Percentiles rank a stretch among this genome's conserved stretches.
phyloP scores from a whole-genome alignment of 2,113 vertebrate genomes.

The Pelusios castaneus region DNA sequence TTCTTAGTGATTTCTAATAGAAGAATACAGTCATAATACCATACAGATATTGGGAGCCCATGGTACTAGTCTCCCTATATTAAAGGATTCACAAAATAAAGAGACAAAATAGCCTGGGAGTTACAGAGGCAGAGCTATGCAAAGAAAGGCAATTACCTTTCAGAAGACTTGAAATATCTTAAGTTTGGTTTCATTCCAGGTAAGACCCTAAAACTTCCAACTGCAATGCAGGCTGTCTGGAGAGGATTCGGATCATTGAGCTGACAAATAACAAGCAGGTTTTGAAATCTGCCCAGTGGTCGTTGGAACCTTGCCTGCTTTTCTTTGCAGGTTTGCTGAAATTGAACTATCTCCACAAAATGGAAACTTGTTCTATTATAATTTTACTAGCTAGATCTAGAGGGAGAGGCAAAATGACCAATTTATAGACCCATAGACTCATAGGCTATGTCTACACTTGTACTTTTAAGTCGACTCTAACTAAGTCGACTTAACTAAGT shows the following conservation, averaged over 20 bases:
- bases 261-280: neutral
- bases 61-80: neutral
- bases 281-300: neutral
- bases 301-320: neutral
- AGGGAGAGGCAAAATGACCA: neutral
- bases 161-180: neutral
- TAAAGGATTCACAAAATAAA: neutral
- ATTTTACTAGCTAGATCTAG: neutral
- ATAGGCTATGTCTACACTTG: no score
- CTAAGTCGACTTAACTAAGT: no score
- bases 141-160: neutral
- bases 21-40: neutral
- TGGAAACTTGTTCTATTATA: neutral
- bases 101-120: neutral
- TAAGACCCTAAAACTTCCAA: neutral
- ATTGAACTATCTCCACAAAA: neutral
- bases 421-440: no score
- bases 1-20: neutral
- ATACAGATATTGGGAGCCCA: fast-evolving
- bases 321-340: neutral
- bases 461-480: no score
- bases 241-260: neutral
- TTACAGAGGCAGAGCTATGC: neutral
- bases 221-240: neutral
- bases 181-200: neutral